Evolutionary conservation across 2,113 vertebrate genomes (phyloP), one percentile per base, ranked within the genome.

Genomic region (Gopherus evgoodei): DNA sequence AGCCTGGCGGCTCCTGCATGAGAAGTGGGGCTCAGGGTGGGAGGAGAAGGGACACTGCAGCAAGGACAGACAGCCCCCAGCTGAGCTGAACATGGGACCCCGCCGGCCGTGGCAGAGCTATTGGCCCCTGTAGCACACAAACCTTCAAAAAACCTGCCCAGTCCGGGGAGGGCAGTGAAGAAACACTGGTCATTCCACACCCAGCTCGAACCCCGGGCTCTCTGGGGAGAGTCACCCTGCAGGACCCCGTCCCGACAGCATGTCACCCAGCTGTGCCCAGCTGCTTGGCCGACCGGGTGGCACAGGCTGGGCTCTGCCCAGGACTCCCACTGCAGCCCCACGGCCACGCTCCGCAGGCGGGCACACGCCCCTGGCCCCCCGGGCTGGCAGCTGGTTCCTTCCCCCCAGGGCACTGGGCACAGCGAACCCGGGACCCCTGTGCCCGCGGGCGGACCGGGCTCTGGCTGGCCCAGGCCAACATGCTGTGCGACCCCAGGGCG

Each of bases 11-110:
- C 24, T 56, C 54, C 54, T 25, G 24, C 22, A 3, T 35, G 80
- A 62, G 80, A 27, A 56, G 87, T 0, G 44, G 42, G 81, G 31
- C 0, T 9, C 11, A 3, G 7, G 38, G 83, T 2, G 24, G 50
- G 25, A 17, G 1, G 21, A n/a, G 52, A 6, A 6, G 17, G 62
- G 6, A 25, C 0, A 31, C 21, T 76, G 22, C 82, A 2, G 1
- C 21, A 2, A 62, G 5, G 0, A 1, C 2, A 0, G 14, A 72
- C 4, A 13, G 3, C n/a, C 5, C 13, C 21, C 47, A 53, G 1
- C 3, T 1, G 7, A 12, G 2, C 16, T 11, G 14, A 24, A 8
- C 25, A 4, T 11, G 1, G 52, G 25, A 65, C 59, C 24, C 2
- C 42, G 35, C 38, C 57, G 0, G 59, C 27, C 69, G 38, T 13